Evolutionary conservation across 2,888 invertebrate genomes (phyloP).

Genomic region (Empis livida): DNA sequence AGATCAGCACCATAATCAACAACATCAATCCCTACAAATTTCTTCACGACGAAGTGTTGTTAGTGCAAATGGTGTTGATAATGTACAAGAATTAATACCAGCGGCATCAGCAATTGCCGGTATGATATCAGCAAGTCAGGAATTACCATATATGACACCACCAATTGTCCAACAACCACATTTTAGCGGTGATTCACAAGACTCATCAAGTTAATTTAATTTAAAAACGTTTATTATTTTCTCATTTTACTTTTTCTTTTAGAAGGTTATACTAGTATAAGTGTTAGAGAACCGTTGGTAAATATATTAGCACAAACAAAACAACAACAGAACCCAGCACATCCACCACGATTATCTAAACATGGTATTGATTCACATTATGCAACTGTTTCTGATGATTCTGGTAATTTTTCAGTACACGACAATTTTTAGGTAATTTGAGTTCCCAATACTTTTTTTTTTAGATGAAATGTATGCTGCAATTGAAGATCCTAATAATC

Average conservation of each 20-base stretch:
- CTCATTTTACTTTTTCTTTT: slow-evolving; percentile 19
- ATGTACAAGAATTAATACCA: slow-evolving; percentile 48
- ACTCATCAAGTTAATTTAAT: slow-evolving; percentile 55
- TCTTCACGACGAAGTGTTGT: slow-evolving; percentile 10
- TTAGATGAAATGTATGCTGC: slow-evolving; percentile 84
- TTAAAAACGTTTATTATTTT: slow-evolving; percentile 1
- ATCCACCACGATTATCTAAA: slow-evolving; percentile 30
- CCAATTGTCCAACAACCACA: slow-evolving; percentile 53
- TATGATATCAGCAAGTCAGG: slow-evolving; percentile 73
- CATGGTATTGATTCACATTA: slow-evolving; percentile 55
- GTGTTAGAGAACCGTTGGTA: slow-evolving; percentile 77
- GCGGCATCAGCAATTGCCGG: slow-evolving; percentile 82
- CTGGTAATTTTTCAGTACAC: slow-evolving; percentile 41
- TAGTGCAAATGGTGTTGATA: slow-evolving; percentile 14
- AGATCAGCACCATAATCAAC: slow-evolving; percentile 13
- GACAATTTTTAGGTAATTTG: no score
- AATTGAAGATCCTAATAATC: slow-evolving; percentile 62
- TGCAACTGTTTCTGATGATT: slow-evolving; percentile 85
- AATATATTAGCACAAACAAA: slow-evolving; percentile 56
- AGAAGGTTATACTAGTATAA: slow-evolving; percentile 89
- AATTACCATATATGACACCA: slow-evolving; percentile 81
- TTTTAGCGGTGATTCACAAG: slow-evolving; percentile 85
- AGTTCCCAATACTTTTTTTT: background rate
- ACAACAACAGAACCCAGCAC: slow-evolving; percentile 33
- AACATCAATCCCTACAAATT: slow-evolving; percentile 18